These are phyloP conservation scores for Yponomeuta evonymella DNA, from an alignment of 2,888 invertebrate species.

Conservation along the genomic window DNA sequence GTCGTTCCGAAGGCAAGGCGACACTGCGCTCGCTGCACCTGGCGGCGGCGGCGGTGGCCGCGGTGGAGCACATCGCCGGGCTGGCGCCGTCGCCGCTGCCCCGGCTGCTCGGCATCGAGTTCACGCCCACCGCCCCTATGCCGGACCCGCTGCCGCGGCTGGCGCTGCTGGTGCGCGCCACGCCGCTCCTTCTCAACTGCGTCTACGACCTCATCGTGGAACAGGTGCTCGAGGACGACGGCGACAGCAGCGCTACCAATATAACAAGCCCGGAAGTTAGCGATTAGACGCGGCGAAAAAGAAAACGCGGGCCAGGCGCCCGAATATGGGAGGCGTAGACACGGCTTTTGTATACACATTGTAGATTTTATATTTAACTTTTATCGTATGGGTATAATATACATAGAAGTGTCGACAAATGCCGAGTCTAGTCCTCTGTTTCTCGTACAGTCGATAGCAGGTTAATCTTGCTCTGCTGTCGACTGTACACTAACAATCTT, in stretches of 20 bases:
- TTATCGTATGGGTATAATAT: no score
- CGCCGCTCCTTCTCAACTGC: conserved; percentile 31
- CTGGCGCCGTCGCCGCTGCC: neutral
- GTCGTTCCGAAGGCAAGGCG: neutral
- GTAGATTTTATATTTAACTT: no score
- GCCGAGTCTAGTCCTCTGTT: no score
- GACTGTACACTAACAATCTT: no score
- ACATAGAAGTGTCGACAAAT: no score
- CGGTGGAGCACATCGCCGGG: conserved; percentile 25
- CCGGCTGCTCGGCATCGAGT: neutral
- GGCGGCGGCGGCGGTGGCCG: conserved; percentile 41
- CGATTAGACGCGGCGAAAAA: neutral
- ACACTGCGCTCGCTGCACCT: conserved; percentile 37
- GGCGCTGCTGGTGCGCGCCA: conserved; percentile 28
- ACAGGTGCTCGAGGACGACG: neutral
- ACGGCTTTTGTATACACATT: no score
- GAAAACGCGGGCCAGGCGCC: no score
- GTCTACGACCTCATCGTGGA: conserved; percentile 33
- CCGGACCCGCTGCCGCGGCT: conserved; percentile 26
- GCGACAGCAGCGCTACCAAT: neutral
- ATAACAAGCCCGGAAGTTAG: neutral
- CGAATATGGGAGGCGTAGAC: no score
- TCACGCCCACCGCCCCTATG: neutral
- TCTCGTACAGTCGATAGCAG: no score
- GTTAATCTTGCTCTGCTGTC: no score